These are phyloP conservation scores for Leucoraja ocellata DNA, from an alignment of 2,797 vertebrate species.

Conservation along the genomic window DNA sequence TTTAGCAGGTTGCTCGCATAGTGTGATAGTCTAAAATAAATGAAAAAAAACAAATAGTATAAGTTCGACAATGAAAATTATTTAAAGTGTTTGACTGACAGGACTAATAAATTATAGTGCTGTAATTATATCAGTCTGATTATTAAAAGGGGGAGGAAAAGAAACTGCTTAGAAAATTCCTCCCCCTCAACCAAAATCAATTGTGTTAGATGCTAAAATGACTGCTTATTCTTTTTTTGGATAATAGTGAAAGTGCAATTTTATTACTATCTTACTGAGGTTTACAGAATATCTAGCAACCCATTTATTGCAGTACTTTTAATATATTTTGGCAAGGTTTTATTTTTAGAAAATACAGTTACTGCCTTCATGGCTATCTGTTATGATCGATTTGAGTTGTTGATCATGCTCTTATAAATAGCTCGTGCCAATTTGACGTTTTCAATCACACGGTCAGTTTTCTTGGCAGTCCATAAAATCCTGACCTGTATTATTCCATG, in stretches of 20 bases:
- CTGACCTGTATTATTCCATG: neutral
- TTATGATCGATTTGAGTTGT: neutral
- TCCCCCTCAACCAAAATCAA: neutral
- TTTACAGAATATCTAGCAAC: neutral
- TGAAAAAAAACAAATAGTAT: too few species aligned
- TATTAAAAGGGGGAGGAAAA: neutral
- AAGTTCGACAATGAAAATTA: neutral
- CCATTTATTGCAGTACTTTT: neutral
- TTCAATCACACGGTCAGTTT: neutral
- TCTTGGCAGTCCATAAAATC: neutral
- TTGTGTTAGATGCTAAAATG: neutral
- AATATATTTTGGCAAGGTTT: too few species aligned
- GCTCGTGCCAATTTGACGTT: neutral
- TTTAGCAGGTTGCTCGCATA: neutral
- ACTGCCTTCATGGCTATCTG: neutral
- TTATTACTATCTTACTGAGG: neutral
- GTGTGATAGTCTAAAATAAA: too few species aligned
- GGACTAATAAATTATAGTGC: neutral
- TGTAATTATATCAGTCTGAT: neutral
- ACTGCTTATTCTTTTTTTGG: neutral
- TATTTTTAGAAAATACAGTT: neutral
- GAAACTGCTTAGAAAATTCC: neutral
- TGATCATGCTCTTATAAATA: neutral
- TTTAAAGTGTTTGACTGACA: neutral
- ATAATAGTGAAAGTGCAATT: neutral